Evolutionary conservation across 2,113 vertebrate species (phyloP).

Genomic region (Carlito syrichta): DNA sequence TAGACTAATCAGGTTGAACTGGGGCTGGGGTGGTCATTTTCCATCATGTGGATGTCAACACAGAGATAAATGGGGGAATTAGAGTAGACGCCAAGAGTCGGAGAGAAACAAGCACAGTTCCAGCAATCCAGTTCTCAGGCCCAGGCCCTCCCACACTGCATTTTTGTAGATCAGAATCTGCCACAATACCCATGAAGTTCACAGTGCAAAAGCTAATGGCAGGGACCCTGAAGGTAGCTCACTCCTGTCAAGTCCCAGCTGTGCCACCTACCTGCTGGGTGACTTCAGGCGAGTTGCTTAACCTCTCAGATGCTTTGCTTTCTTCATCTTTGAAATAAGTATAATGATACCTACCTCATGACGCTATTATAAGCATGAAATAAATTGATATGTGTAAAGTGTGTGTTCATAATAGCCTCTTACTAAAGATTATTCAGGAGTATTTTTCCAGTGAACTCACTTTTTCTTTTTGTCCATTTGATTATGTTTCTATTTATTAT

Average conservation of each 20-base stretch:
- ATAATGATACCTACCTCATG: not conserved
- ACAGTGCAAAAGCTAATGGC: not conserved
- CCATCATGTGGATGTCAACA: too few relatives aligned
- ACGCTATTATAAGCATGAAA: not conserved
- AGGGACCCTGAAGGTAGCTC: not conserved
- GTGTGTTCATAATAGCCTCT: not conserved
- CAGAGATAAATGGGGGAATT: not conserved
- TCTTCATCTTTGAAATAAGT: not conserved
- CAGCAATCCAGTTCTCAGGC: not conserved
- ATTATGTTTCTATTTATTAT: not conserved
- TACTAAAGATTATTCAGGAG: not conserved
- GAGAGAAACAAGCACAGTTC: not conserved
- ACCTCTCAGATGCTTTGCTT: not conserved
- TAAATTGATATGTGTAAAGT: not conserved
- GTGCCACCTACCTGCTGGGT: not conserved
- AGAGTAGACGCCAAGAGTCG: not conserved
- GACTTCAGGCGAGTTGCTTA: not conserved
- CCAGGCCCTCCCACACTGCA: rapidly evolving
- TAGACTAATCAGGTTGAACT: not conserved
- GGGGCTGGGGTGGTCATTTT: not conserved
- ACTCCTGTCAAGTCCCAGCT: not conserved
- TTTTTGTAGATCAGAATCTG: not conserved
- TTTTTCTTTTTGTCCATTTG: not conserved
- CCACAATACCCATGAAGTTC: not conserved
- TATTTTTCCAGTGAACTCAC: not conserved